These are phyloP conservation scores for Melipona beecheii DNA, from an alignment of 2,888 invertebrate species.

Conservation along the genomic window DNA sequence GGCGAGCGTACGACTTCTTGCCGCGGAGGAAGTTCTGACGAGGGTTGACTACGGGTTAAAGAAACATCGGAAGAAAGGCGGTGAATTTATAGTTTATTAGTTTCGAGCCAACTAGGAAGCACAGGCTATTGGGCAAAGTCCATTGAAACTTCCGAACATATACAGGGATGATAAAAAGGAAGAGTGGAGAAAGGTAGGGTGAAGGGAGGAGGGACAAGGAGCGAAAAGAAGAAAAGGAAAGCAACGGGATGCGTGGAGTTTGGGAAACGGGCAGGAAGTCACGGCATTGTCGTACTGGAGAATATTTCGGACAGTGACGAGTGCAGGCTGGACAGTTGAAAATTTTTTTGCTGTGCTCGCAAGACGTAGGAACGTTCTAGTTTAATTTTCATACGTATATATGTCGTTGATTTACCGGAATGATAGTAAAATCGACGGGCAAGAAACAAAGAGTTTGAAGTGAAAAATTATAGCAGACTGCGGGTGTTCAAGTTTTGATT, in stretches of 20 bases:
- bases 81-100: conserved; percentile 81
- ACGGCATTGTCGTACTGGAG: conserved; percentile 38
- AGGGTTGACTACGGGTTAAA: conserved; percentile 67
- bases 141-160: conserved; percentile 77
- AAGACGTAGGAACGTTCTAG: neutral
- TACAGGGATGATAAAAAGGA: conserved; percentile 73
- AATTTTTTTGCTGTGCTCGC: conserved; percentile 22
- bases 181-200: conserved; percentile 6
- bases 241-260: conserved; percentile 22
- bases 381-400: neutral
- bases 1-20: conserved; percentile 28
- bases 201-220: conserved; percentile 14
- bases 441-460: no score
- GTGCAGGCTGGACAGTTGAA: conserved; percentile 15
- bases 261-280: conserved; percentile 37
- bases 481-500: no score
- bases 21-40: conserved; percentile 51
- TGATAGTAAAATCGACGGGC: neutral
- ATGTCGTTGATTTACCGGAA: neutral
- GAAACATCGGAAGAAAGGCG: conserved; percentile 69
- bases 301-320: conserved; percentile 32
- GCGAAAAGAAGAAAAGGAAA: conserved; percentile 29
- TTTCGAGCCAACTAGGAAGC: conserved; percentile 73
- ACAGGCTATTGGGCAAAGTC: conserved; percentile 79
- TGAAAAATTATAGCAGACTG: no score